Conservation (phyloP, 1,140 invertebrate genomes). For the Aphis craccivora region DNA sequence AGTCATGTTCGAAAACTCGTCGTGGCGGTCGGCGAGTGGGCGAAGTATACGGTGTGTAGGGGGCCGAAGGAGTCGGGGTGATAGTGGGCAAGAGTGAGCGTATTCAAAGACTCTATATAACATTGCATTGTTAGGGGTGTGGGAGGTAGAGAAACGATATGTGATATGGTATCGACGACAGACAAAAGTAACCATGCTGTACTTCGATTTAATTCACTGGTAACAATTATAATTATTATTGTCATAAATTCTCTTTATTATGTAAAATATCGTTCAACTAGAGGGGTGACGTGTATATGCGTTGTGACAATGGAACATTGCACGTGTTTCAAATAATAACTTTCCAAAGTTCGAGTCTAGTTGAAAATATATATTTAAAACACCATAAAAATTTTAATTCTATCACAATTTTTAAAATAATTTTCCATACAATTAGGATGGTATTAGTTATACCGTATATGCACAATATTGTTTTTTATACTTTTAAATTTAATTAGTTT, state of each 20-base stretch:
- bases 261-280: constrained; percentile 28
- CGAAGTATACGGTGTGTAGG: not conserved
- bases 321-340: not conserved
- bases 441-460: not conserved
- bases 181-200: constrained; percentile 29
- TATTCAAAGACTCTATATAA: constrained; percentile 8
- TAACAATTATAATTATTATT: constrained; percentile 27
- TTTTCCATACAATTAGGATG: not conserved
- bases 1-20: constrained; percentile 50
- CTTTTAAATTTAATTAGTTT: not conserved
- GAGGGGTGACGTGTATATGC: not conserved
- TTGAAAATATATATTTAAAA: not conserved
- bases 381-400: not conserved
- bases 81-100: not conserved
- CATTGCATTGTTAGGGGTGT: not conserved
- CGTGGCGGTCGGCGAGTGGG: not conserved
- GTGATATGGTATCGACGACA: constrained; percentile 18
- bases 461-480: not conserved
- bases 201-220: constrained; percentile 30
- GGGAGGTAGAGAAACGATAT: not conserved
- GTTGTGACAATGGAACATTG: not conserved
- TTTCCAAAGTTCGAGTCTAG: not conserved
- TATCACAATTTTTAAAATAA: not conserved
- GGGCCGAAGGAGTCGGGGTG: not conserved
- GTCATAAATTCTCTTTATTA: constrained; percentile 41